Evolutionary conservation across 2,113 vertebrate species (phyloP).

Genomic region (Silurus meridionalis): DNA sequence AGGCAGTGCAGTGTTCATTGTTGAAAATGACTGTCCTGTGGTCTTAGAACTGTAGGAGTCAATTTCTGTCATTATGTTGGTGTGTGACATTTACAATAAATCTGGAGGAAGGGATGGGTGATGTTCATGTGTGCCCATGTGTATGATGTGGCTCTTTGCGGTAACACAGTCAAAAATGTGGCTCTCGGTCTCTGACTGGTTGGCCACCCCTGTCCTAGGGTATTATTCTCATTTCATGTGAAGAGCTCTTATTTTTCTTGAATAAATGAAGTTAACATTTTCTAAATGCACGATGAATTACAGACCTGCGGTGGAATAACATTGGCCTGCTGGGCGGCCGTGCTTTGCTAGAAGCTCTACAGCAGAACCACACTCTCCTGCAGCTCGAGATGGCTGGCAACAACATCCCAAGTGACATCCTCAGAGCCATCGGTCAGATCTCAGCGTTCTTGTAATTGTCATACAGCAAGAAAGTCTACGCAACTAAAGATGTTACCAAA

Average conservation of each 20-base stretch:
- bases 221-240: neutral
- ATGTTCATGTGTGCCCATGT: no score
- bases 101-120: no score
- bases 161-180: no score
- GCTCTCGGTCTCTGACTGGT: no score
- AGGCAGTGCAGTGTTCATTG: no score
- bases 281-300: neutral
- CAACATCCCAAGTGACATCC: constrained; percentile 84
- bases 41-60: no score
- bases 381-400: constrained; percentile 90
- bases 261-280: neutral
- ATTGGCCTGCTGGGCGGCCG: constrained; percentile 89
- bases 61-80: no score
- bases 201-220: no score
- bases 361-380: constrained; percentile 79
- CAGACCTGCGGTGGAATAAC: constrained; percentile 96
- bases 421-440: constrained; percentile 83
- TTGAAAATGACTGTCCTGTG: no score
- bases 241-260: neutral
- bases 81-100: no score
- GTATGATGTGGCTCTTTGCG: no score
- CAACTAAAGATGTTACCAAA: neutral
- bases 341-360: constrained; percentile 80
- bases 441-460: no score
- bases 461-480: neutral